phyloP scores from a whole-genome alignment of 2,888 invertebrate genomes.

The Eutolmus rufibarbis region DNA sequence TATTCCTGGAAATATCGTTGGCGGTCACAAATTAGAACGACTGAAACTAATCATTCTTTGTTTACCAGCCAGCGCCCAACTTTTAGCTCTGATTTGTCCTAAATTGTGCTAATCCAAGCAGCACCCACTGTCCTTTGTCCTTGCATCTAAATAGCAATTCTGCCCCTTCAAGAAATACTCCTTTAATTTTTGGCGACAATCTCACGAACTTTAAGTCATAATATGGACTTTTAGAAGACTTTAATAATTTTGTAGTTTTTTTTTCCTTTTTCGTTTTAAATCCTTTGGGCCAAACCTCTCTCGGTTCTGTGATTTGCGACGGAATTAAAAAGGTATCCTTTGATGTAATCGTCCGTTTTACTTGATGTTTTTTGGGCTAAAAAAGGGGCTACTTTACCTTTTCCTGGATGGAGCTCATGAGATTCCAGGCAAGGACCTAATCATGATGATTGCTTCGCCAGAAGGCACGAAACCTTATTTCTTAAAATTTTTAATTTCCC shows the following conservation, averaged over 20 bases:
- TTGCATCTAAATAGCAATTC: background rate
- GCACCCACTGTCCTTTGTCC: background rate
- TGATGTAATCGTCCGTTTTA: background rate
- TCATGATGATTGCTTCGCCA: background rate
- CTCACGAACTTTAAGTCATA: background rate
- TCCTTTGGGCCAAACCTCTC: background rate
- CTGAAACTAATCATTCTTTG: background rate
- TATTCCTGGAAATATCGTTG: background rate
- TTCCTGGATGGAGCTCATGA: background rate
- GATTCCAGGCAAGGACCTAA: background rate
- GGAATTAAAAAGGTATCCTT: background rate
- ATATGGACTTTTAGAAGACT: background rate
- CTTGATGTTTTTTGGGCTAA: background rate
- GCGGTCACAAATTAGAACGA: background rate
- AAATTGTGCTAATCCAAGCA: background rate
- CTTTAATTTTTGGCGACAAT: background rate
- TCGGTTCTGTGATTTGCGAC: background rate
- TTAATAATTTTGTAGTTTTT: background rate
- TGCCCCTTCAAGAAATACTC: background rate
- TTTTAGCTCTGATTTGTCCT: background rate
- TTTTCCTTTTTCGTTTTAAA: background rate
- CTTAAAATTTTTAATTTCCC: background rate
- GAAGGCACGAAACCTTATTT: background rate
- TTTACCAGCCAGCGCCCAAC: background rate
- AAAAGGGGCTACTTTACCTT: background rate